Evolutionary conservation across 2,113 vertebrate genomes (phyloP), one percentile per base, ranked within the genome.

Genomic region (Peromyscus polionotus): DNA sequence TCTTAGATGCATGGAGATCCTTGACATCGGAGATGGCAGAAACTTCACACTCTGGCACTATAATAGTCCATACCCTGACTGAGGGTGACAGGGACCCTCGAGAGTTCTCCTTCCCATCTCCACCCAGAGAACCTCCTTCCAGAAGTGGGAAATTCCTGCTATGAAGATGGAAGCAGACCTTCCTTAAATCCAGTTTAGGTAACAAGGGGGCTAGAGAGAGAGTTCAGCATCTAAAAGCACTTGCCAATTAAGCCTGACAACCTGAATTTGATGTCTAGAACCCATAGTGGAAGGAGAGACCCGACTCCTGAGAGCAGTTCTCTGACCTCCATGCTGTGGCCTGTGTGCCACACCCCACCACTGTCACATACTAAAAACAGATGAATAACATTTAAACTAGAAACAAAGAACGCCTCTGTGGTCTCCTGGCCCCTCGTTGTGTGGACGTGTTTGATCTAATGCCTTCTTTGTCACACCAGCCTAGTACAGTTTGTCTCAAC

Each of bases 131-230:
- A 24, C 31, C 26, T 36, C 57, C 31, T 48, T 57, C 57, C 24
- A 59, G 24, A 28, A 17, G 63, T 7, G 31, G 45, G 77, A 28
- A 16, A 67, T 22, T 48, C 72, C 91, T 36, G 7, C 63, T 67
- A 48, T 24, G 85, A 36, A 72, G 42, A 22, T 33, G 57, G 65
- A 83, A 84, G 72, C 36, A 17, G 79, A 61, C 5, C 11, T 39
- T 92, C 48, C 89, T 75, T n/a, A 42, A 75, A 67, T 20, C 76
- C 57, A 73, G 75, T 20, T 20, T 22, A 84, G 91, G 70, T 84
- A 36, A 39, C 2, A 45, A 48, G 2, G 28, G 48, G 17, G 33
- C 51, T 59, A 36, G 42, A 13, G 24, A 42, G 1, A 48, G 1
- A 36, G 20, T n/a, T 24, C 54, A 39, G 51, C 22, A 24, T 6